phyloP scores from a whole-genome alignment of 2,113 vertebrate genomes.

The Drymodes brunneopygia region DNA sequence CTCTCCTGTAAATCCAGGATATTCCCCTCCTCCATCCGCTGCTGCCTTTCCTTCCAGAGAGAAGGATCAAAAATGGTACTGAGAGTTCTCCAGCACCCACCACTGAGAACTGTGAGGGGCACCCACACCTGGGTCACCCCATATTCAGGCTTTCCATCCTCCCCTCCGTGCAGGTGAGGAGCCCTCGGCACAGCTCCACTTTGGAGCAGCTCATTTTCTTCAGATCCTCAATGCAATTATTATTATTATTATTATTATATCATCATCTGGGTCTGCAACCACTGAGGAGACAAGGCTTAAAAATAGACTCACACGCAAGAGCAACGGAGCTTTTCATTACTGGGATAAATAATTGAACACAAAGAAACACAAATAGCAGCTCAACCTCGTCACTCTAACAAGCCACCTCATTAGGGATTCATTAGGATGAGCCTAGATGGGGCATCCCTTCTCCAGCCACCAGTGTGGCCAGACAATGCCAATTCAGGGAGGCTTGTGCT shows the following conservation, averaged over 20 bases:
- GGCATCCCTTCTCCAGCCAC: background rate
- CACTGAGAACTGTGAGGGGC: background rate
- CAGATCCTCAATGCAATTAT: background rate
- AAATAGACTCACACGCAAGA: constrained; percentile 20
- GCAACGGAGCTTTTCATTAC: background rate
- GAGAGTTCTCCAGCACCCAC: background rate
- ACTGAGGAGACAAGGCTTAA: background rate
- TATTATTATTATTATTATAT: background rate
- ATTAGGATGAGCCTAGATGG: background rate
- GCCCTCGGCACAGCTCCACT: background rate
- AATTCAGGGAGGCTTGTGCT: background rate
- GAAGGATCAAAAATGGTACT: background rate
- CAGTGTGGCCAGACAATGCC: rapidly evolving
- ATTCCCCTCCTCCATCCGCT: constrained; percentile 60
- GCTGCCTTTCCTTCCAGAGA: constrained; percentile 76
- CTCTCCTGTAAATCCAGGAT: constrained; percentile 64
- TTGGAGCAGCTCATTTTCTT: background rate
- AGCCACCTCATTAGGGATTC: background rate
- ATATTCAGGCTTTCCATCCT: background rate
- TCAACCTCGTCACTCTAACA: background rate
- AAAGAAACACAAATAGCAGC: constrained; percentile 29
- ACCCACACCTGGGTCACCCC: background rate
- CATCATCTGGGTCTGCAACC: background rate
- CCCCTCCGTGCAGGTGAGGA: background rate
- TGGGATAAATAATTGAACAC: constrained; percentile 39